Conservation (phyloP, 2,113 vertebrate genomes). For the Nothocercus nigrocapillus region DNA sequence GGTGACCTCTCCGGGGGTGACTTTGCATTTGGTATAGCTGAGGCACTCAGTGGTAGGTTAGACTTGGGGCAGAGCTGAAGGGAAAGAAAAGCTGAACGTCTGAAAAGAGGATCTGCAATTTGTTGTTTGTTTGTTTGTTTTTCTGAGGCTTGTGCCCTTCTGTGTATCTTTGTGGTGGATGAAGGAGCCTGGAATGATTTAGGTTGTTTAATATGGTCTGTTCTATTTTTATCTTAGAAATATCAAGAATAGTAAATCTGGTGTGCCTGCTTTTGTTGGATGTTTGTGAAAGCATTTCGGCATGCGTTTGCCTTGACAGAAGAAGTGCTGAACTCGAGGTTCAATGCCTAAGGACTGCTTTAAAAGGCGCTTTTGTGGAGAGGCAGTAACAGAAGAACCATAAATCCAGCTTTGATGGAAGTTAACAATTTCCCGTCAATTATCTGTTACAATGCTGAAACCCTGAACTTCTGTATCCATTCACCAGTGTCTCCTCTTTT, state of each 20-base stretch:
- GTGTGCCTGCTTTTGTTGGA: background rate
- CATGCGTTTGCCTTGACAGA: rapidly evolving
- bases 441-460: background rate
- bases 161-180: background rate
- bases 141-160: background rate
- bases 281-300: background rate
- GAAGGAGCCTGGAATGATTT: background rate
- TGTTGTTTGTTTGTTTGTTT: background rate
- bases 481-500: background rate
- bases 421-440: background rate
- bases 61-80: background rate
- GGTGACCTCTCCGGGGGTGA: background rate
- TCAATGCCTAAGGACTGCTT: background rate
- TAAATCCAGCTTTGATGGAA: background rate
- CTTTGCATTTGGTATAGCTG: background rate
- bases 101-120: background rate
- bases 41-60: background rate
- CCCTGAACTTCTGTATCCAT: background rate
- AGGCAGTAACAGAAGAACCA: background rate
- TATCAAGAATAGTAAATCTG: constrained; percentile 5
- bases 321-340: background rate
- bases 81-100: background rate
- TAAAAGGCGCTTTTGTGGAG: background rate
- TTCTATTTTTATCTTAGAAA: constrained; percentile 31
- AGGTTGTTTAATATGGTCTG: constrained; percentile 1